Base-by-base conservation (phyloP, 1,140 invertebrate species). In the Coelopa frigida region DNA sequence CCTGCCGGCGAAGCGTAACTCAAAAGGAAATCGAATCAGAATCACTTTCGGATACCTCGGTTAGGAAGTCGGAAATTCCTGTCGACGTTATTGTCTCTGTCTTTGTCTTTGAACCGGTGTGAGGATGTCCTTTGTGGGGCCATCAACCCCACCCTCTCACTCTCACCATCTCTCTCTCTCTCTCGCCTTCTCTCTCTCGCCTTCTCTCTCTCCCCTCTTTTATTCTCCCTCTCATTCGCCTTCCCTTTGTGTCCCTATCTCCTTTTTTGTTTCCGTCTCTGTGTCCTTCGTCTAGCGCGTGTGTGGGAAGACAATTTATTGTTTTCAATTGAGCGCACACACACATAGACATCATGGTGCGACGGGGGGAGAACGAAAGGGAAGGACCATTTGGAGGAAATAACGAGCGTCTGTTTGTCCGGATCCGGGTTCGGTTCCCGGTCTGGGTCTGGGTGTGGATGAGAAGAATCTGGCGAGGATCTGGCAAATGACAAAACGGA, bases 11-110 rank as follows among this genome's bases (percentile, higher is more conserved):
- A 21, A 20, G 14, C n/a, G 20, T 39, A 39, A 39, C 45, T 42
- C 31, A 39, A 59, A 56, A 49, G 62, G 56, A 62, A 66, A 66
- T 66, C 62, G 62, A 62, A 57, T 59, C 58, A 52, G 58, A 62
- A 66, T 66, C 62, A 66, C 62, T 66, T 66, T 62, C 62, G 63
- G 62, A 66, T 66, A 63, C 62, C 61, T 66, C 54, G 61, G 61
- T 62, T 54, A 61, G 58, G 60, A 66, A 62, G 55, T 57, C 59
- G 58, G 58, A 66, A 56, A 61, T 65, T 59, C 59, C 64, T 61
- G 57, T 41, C 57, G 54, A 61, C 61, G 57, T 61, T 63, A 58
- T 63, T 61, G 59, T 61, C 62, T 61, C 58, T 46, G n/a, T n/a
- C n/a, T n/a, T n/a, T 61, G 61, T 50, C 54, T 61, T 29, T 50